Evolutionary conservation across 92 coral and sea anemone genomes (phyloP).

Genomic region (Desmophyllum pertusum): DNA sequence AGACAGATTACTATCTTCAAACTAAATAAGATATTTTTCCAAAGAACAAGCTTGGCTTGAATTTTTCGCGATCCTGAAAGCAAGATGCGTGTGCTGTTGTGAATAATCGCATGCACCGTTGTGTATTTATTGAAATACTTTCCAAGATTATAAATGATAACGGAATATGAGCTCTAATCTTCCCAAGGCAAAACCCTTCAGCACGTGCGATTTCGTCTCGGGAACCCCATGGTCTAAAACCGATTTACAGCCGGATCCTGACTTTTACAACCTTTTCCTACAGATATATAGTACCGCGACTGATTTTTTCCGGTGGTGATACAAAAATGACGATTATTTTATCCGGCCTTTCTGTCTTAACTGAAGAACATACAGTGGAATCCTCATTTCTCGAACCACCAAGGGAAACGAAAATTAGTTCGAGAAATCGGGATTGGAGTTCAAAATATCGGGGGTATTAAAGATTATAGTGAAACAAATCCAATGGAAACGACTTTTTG

Average conservation of each 20-base stretch:
- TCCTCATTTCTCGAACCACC: no score
- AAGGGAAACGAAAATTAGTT: no score
- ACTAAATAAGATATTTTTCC: background rate
- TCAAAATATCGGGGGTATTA: no score
- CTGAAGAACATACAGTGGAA: no score
- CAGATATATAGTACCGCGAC: background rate
- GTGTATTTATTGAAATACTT: background rate
- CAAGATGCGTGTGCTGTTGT: background rate
- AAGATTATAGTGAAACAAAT: no score
- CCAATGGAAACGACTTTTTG: no score
- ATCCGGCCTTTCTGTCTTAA: no score
- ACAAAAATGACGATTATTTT: background rate
- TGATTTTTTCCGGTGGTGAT: background rate
- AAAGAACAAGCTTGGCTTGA: background rate
- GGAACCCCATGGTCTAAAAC: no score
- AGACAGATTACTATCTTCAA: background rate
- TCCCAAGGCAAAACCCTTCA: background rate
- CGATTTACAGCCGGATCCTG: background rate
- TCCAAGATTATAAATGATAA: background rate
- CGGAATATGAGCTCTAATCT: background rate
- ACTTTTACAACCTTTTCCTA: background rate
- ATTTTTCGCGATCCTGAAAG: background rate
- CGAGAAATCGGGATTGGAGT: no score
- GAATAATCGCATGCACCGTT: background rate
- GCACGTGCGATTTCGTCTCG: no score